Base-by-base conservation (phyloP, 2,113 vertebrate species). In the Gobius niger region DNA sequence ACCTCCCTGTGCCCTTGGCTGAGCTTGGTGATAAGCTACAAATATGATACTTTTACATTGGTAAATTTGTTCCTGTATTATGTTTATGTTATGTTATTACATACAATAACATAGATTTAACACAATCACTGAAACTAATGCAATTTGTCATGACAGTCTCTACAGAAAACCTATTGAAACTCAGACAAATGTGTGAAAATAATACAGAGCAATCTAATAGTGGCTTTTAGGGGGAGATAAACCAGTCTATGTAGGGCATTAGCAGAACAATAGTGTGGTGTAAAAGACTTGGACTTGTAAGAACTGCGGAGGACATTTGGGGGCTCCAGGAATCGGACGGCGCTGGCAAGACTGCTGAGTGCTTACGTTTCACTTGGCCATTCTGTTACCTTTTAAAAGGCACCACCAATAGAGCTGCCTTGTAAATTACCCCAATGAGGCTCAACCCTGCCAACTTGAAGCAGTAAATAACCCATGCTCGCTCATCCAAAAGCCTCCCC, bases 381-480 rank as follows among this genome's bases (percentile, higher is more conserved):
- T 79, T 76, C 82, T 70, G 78, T 78, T 89, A 79, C 86, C 83
- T 84, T 90, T 92, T 89, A 88, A 92, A 87, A 89, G 74, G 86
- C 85, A 89, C 83, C 87, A 87, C 87, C 81, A 85, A 87, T 88
- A 83, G 80, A 85, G 79, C 66, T 74, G 69, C 77, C 85, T 91
- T 91, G 92, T 95, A 93, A 93, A 93, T 90, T 90, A 85, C 71
- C 83, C 79, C 86, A 90, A 90, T 72, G 78, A 89, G 88, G 78
- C 90, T 86, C 83, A 87, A 87, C 83, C 77, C 87, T 92, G 89
- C 87, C 90, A 93, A 90, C 88, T 80, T 85, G 83, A 82, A 82
- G 76, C 69, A 91, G 90, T 93, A 94, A 95, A 94, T 94, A 92
- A 93, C 89, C 85, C 16, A 61, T 74, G 69, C 89, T 83, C 80